Conservation (phyloP, 1,140 invertebrate genomes). For the Euwallacea fornicatus region DNA sequence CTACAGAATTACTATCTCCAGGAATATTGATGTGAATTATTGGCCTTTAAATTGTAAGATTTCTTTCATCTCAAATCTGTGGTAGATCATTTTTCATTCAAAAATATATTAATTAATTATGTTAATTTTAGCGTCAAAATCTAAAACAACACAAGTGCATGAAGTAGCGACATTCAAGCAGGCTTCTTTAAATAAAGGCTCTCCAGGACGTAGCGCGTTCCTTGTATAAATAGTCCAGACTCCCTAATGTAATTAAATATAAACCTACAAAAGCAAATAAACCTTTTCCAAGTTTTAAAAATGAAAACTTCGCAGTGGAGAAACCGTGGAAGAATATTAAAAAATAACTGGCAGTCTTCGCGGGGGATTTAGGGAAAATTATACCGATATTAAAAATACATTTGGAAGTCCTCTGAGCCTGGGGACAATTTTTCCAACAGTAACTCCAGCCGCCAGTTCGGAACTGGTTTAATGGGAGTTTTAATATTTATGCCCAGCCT, state of each 20-base stretch:
- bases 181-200: conserved; percentile 12
- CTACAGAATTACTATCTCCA: neutral
- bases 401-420: conserved; percentile 29
- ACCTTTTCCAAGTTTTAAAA: conserved; percentile 38
- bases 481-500: conserved; percentile 30
- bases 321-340: conserved; percentile 26
- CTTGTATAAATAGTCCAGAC: conserved; percentile 30
- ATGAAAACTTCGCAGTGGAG: conserved; percentile 35
- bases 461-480: conserved; percentile 35
- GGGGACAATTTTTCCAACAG: conserved; percentile 33
- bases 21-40: neutral
- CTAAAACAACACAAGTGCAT: conserved; percentile 17
- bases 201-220: conserved; percentile 12
- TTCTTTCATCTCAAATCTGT: neutral
- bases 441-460: conserved; percentile 18
- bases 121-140: neutral
- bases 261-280: conserved; percentile 42
- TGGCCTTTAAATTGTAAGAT: neutral
- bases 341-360: conserved; percentile 5
- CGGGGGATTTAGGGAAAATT: conserved; percentile 37
- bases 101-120: conserved; percentile 1
- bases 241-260: conserved; percentile 43
- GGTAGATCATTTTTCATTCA: too few relatives aligned
- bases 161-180: too few relatives aligned
- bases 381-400: conserved; percentile 43